Evolutionary conservation across 2,113 vertebrate genomes (phyloP).

Genomic region (Athene cunicularia): DNA sequence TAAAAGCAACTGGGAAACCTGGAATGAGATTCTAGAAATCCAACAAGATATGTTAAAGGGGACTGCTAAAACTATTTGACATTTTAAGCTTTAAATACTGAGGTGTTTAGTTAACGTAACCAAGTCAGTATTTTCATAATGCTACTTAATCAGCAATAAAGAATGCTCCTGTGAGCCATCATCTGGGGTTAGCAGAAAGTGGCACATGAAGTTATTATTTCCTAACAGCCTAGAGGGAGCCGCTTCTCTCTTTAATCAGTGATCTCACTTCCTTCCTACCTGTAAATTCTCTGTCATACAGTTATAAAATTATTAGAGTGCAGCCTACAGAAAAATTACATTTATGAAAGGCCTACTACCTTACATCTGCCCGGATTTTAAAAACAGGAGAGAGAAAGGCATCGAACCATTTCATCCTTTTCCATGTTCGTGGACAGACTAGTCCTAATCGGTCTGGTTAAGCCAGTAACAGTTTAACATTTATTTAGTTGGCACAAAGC

Average conservation of each 20-base stretch:
- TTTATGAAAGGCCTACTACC: conserved; percentile 58
- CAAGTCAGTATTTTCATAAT: conserved; percentile 77
- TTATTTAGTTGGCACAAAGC: background rate
- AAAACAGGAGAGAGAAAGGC: conserved; percentile 26
- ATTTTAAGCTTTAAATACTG: conserved; percentile 72
- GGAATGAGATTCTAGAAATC: conserved; percentile 53
- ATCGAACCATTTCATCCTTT: conserved; percentile 50
- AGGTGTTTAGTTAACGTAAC: conserved; percentile 72
- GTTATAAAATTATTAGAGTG: conserved; percentile 66
- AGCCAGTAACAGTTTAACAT: background rate
- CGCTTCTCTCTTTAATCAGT: conserved; percentile 72
- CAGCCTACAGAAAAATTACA: conserved; percentile 29
- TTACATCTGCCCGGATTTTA: conserved; percentile 62
- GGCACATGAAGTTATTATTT: conserved; percentile 76
- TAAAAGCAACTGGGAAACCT: conserved; percentile 61
- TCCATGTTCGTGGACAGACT: conserved; percentile 29
- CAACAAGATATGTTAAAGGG: conserved; percentile 61
- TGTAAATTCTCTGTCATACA: conserved; percentile 67
- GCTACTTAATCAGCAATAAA: conserved; percentile 77
- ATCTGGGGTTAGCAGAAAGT: conserved; percentile 71
- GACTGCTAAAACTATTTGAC: conserved; percentile 66
- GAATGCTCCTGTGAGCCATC: conserved; percentile 75
- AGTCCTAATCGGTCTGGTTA: conserved; percentile 52
- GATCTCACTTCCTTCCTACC: conserved; percentile 69
- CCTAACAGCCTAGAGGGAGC: conserved; percentile 75